Evolutionary conservation across 2,888 invertebrate genomes (phyloP).

Genomic region (Entomobrya proxima): DNA sequence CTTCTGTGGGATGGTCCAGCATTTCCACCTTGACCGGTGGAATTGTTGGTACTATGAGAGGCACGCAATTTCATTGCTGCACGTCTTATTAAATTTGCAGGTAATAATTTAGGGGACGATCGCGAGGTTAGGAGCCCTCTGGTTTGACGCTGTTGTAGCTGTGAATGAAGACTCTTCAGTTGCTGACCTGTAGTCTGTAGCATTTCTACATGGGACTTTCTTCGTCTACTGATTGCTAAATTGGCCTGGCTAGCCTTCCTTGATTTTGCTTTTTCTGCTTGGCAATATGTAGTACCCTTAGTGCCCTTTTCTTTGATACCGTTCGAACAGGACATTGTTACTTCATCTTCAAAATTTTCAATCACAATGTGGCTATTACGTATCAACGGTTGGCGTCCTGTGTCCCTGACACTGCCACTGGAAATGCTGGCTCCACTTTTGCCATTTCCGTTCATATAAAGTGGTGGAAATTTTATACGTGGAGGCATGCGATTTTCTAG

Average conservation of each 20-base stretch:
- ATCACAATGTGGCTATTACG: conserved; percentile 25
- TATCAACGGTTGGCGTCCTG: no score
- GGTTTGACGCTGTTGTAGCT: conserved; percentile 5
- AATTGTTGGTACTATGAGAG: neutral
- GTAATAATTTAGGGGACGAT: neutral
- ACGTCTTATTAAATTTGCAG: neutral
- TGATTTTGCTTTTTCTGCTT: neutral
- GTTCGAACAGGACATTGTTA: conserved; percentile 26
- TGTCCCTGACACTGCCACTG: no score
- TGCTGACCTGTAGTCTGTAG: conserved; percentile 21
- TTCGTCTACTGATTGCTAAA: neutral
- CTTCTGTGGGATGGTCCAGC: neutral
- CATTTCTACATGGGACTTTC: conserved; percentile 1
- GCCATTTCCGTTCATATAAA: neutral
- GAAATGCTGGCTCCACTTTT: neutral
- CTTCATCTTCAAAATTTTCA: conserved; percentile 40
- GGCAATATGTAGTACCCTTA: neutral
- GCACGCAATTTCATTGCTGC: neutral
- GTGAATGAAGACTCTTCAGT: conserved; percentile 43
- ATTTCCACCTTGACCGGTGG: neutral
- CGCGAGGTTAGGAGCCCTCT: neutral
- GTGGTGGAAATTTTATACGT: neutral
- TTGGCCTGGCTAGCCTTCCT: neutral
- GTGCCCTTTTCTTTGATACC: neutral
- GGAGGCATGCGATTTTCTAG: no score